Base-by-base conservation (phyloP, 2,113 vertebrate species). In the Cyprinodon variegatus region DNA sequence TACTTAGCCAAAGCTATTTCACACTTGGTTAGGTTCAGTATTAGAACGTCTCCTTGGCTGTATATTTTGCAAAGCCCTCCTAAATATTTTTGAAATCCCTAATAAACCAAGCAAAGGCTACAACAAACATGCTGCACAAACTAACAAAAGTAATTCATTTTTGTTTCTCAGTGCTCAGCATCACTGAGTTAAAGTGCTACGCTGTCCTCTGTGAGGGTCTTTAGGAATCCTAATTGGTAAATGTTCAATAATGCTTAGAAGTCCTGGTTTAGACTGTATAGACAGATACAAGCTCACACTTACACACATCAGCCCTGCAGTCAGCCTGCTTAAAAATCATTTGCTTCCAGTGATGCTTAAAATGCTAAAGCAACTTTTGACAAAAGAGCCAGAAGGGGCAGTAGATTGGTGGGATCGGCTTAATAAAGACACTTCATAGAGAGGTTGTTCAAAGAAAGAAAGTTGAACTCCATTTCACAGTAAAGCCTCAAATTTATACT, bases 1-100 rank as follows among this genome's bases (percentile, higher is more conserved):
- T 93, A 94, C 92, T 93, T 94, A 93, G 92, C 92, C 90, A 92
- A 93, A 94, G 93, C 93, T 93, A 95, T 95, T 95, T 94, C 93
- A 95, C 94, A 95, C 92, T 93, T 95, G 93, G 94, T 92, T 95
- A 94, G 90, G 83, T 87, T 63, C 80, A 76, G 89, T 90, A 92
- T 92, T 90, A 93, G 93, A 92, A 90, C 80, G 89, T 95, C 94
- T 94, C 92, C 87, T 83, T 86, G 87, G 89, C 86, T 91, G 91
- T 93, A 93, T 91, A 93, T 94, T 93, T 91, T 90, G 90, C 81
- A 59, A 60, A 63, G 74, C 80, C 87, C 90, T 92, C 91, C 89
- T 89, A 94, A 94, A 94, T 91, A 91, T 92, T 94, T 91, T 86
- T 39, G 1, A 90, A 90, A 90, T 90, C 77, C 79, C 86, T 93